A percentile compares a stretch with the other conserved stretches of the same genome.
phyloP scores from a whole-genome alignment of 2,113 vertebrate genomes.

The Eonycteris spelaea region DNA sequence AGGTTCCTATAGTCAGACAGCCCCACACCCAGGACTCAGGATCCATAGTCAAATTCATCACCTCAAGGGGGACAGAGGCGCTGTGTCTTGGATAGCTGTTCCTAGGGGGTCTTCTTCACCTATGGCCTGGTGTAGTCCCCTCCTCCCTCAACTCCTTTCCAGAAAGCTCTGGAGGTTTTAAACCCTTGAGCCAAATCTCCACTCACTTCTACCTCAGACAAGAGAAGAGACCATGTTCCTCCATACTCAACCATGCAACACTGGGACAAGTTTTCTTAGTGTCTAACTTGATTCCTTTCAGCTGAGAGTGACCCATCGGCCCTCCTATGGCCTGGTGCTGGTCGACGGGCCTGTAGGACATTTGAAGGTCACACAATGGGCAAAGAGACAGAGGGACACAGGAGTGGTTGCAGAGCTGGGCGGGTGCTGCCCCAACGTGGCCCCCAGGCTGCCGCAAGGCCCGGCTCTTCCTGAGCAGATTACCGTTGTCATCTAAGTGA shows the following conservation, averaged over 20 bases:
- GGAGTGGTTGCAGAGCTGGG: background rate
- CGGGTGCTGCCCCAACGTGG: rapidly evolving
- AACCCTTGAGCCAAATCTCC: background rate
- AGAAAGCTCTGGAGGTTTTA: background rate
- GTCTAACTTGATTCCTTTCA: background rate
- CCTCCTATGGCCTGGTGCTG: rapidly evolving
- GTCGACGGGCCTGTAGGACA: background rate
- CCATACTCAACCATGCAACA: background rate
- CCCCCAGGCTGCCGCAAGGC: background rate
- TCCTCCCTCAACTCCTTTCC: background rate
- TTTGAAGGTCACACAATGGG: background rate
- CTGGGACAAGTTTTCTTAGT: background rate
- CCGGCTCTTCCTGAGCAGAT: background rate
- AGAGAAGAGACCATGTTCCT: background rate
- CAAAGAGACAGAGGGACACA: too few relatives aligned
- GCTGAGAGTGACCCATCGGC: background rate
- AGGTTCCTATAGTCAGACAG: background rate
- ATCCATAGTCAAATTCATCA: background rate
- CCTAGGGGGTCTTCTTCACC: background rate
- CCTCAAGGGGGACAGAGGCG: background rate
- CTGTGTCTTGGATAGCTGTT: background rate
- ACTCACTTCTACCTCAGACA: background rate
- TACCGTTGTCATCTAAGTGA: background rate
- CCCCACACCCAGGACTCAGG: background rate
- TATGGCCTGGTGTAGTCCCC: background rate